Base-by-base conservation (phyloP, 2,113 vertebrate genomes). In the Coregonus clupeaformis region DNA sequence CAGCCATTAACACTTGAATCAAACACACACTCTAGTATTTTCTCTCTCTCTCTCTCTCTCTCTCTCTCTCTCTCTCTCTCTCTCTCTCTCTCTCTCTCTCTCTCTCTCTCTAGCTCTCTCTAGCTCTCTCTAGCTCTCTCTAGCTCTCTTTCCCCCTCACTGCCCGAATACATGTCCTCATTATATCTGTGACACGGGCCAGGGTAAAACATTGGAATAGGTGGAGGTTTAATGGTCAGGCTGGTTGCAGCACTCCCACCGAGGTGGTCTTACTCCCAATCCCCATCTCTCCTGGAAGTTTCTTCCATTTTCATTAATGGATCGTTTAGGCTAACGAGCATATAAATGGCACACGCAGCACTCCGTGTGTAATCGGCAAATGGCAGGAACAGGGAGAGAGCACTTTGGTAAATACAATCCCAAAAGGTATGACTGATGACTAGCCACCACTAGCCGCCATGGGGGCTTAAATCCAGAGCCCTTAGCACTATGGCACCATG, bases 151-250 rank as follows among this genome's bases (percentile, higher is more conserved):
- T 73, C 75, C 47, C 57, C 6, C 60, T 25, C 32, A 47, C 60
- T 47, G 68, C 70, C 66, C 55, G 74, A 79, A 86, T 86, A 77
- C 83, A 87, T 76, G 77, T 52, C 71, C 78, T 74, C 32, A 42
- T 36, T 36, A 42, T 42, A 11, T 9, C 36, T 42, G 36, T 42
- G 36, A 36, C 68, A 78, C 76, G 77, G 70, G 69, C 80, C 78
- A 80, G 71, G 69, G 77, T 80, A 80, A 81, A 42, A 36, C 68
- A 78, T 74, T 79, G 70, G 72, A 81, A 80, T 77, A 72, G 69
- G 77, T 83, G 81, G 77, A 73, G 71, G 75, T 74, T 86, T 86
- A 85, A 84, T 79, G 82, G 76, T 66, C 65, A 65, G 63, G 6
- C 22, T 22, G 9, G 20, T n/a, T 62, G 5, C 20, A 24, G n/a